phyloP scores from a whole-genome alignment of 2,113 vertebrate species.

The Ibidorhyncha struthersii region DNA sequence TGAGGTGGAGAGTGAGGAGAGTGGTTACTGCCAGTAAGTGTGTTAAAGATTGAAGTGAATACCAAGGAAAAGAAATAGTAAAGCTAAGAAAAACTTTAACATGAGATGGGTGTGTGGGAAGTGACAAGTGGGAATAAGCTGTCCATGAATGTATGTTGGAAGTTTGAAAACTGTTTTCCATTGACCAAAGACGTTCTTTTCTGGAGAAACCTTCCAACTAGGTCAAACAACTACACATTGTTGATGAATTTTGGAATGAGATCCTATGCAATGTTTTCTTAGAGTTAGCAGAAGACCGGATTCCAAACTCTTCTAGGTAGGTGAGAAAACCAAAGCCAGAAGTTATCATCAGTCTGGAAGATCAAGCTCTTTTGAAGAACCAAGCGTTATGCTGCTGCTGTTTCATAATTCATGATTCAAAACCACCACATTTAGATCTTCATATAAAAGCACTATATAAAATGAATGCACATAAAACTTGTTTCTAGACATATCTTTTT shows the following conservation, averaged over 20 bases:
- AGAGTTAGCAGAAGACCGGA: background rate
- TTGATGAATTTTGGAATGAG: background rate
- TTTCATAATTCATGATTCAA: background rate
- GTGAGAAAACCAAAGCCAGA: background rate
- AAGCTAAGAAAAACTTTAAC: background rate
- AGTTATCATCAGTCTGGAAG: background rate
- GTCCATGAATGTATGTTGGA: background rate
- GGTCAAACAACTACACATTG: background rate
- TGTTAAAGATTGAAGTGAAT: background rate
- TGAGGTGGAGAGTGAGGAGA: background rate
- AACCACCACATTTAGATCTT: background rate
- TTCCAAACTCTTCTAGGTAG: background rate
- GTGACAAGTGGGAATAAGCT: background rate
- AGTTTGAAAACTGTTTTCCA: background rate
- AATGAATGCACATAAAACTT: background rate
- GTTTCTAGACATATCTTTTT: fast-evolving
- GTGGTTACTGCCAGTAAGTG: background rate
- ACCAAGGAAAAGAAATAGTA: background rate
- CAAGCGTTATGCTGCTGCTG: background rate
- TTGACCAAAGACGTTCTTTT: background rate
- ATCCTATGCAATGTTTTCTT: background rate
- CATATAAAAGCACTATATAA: background rate
- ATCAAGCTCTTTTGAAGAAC: background rate
- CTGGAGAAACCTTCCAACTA: background rate
- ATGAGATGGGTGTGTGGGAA: background rate